phyloP scores from a whole-genome alignment of 2,113 vertebrate genomes.

The Hemiprocne comata region DNA sequence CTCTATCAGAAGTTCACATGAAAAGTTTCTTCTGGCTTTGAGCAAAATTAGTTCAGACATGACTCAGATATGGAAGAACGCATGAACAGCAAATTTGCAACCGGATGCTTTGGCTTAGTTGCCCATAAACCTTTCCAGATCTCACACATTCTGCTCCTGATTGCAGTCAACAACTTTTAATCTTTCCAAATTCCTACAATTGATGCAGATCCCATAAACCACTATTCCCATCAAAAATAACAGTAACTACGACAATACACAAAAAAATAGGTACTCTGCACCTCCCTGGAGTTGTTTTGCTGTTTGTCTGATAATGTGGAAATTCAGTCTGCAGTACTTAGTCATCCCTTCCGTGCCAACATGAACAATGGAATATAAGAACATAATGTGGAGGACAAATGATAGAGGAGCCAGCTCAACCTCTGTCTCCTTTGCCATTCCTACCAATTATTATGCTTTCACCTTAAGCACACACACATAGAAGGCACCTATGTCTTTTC shows the following conservation, averaged over 20 bases:
- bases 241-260: background rate
- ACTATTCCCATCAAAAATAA: background rate
- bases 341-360: background rate
- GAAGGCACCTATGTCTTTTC: background rate
- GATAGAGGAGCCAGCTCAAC: background rate
- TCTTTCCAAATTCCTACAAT: background rate
- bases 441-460: background rate
- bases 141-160: background rate
- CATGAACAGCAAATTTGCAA: background rate
- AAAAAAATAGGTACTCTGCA: background rate
- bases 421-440: background rate
- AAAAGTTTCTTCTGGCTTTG: background rate
- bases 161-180: background rate
- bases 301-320: fast-evolving
- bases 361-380: background rate
- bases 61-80: background rate
- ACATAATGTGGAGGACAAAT: background rate
- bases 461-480: background rate
- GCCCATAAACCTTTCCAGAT: background rate
- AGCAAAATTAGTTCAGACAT: background rate
- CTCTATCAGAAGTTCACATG: background rate
- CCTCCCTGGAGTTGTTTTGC: background rate
- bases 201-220: background rate
- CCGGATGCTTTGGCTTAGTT: background rate
- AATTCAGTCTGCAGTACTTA: background rate